Conservation (phyloP, 2,888 invertebrate genomes). For the Cyaniris semiargus region DNA sequence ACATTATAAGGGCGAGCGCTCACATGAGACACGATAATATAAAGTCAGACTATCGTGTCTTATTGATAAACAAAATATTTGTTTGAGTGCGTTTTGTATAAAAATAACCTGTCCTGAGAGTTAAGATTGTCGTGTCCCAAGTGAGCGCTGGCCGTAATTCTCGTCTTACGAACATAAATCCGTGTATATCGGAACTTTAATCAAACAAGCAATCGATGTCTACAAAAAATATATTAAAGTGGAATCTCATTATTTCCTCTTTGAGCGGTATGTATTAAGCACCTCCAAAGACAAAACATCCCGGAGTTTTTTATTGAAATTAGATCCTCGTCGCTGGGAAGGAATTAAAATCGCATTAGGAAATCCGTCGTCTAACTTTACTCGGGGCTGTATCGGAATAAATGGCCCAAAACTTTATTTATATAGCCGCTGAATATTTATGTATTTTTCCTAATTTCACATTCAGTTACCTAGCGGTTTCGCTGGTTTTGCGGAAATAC, state of each 20-base stretch:
- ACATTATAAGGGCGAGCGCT: too few species aligned
- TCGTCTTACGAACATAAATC: not conserved
- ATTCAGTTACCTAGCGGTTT: conserved; percentile 63
- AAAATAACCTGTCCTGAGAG: too few species aligned
- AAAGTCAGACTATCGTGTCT: too few species aligned
- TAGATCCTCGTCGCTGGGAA: conserved; percentile 72
- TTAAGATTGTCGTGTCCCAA: too few species aligned
- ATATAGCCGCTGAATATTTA: conserved; percentile 78
- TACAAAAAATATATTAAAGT: conserved; percentile 13
- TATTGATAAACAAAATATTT: too few species aligned
- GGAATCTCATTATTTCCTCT: conserved; percentile 24
- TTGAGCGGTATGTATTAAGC: conserved; percentile 18
- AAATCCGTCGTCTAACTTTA: conserved; percentile 77
- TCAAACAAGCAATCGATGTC: conserved; percentile 15
- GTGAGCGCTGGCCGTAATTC: too few species aligned
- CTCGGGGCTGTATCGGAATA: conserved; percentile 76
- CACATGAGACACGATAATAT: too few species aligned
- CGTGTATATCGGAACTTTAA: not conserved
- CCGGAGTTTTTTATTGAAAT: conserved; percentile 71
- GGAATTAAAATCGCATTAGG: conserved; percentile 80
- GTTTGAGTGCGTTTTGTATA: too few species aligned
- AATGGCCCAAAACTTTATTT: conserved; percentile 78
- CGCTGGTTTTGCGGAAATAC: conserved; percentile 41
- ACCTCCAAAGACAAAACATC: conserved; percentile 53
- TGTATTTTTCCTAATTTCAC: conserved; percentile 68